Evolutionary conservation across 2,888 invertebrate genomes (phyloP), one percentile per base, ranked within the genome.

Genomic region (Ephialtes manifestator): DNA sequence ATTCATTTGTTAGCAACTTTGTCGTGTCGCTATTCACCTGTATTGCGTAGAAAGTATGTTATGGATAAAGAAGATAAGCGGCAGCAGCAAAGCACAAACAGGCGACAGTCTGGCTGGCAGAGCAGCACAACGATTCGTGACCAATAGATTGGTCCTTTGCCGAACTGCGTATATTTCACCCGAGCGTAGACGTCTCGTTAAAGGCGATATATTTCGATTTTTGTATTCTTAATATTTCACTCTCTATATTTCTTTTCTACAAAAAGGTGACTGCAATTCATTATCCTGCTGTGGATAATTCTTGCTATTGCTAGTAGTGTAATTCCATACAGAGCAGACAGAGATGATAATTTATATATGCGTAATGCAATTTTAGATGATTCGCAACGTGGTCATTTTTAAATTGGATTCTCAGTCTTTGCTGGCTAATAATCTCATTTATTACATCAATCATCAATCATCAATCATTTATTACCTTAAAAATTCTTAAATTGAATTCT

Each of bases 141-240:
- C 48, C 77, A 67, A 67, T 58, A 77, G 82, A 78, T 74, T 78
- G 77, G 82, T 74, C 82, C 82, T 83, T 83, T 77, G 82, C 74
- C 72, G 67, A 72, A 51, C 20, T 51, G 60, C 18, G 71, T 65
- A 51, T 71, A 48, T 78, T 67, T 55, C 58, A 39, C 53, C 43
- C n/a, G n/a, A n/a, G n/a, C 18, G 20, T 39, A 3, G 39, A 55
- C 28, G 15, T 18, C 58, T 67, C 71, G 72, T 77, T 77, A 82
- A 82, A 77, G 77, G 58, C 24, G 77, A 83, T 72, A 55, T n/a
- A n/a, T n/a, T n/a, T n/a, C n/a, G n/a, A n/a, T n/a, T n/a, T n/a
- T n/a, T n/a, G 71, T 58, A 46, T 60, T 58, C 65, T 67, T 55
- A 10, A 10, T 24, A 11, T 55, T 7, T 7, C 18, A 3, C n/a